Evolutionary conservation across 2,888 invertebrate species (phyloP), one percentile per base, ranked within the genome.

Genomic region (Serripes groenlandicus): DNA sequence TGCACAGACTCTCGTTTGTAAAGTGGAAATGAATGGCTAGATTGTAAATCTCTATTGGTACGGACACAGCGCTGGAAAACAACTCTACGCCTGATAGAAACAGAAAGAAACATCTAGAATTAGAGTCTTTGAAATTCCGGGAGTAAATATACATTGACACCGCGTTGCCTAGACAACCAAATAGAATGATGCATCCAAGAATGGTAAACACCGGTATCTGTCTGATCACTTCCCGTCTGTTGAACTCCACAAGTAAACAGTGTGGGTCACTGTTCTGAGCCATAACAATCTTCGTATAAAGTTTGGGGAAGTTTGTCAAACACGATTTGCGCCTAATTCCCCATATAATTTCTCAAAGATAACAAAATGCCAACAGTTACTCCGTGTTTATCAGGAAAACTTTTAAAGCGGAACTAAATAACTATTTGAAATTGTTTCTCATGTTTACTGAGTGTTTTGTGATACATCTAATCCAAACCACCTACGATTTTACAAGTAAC

Each of bases 31-130:
- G 66, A 7, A 42, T 35, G 26, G n/a, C 34, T 5, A 66, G 35
- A 35, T 66, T 66, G 42, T 66, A 66, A 1, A 66, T 66, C 42
- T 66, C 66, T 42, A 66, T 66, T 15, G 66, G 66, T 26, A 66
- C 66, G 0, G 66, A 42, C 0, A 42, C 42, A 0, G 66, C 15
- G 42, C 66, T 66, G 1, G 66, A 66, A 26, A 42, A 66, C n/a
- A 66, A 42, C 42, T 66, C 66, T 18, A 66, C 66, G 21, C 11
- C 66, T 4, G 66, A 66, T 26, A 66, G 28, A 18, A 66, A 11
- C 3, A 66, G 37, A 4, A 66, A n/a, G 26, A 66, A 66, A 26
- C 66, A 21, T 28, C 66, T 37, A 11, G 66, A n/a, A 18, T 66
- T 66, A 7, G 66, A 42, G 42, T 66, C 66, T 26, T 66, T 35